Evolutionary conservation across 2,888 invertebrate species (phyloP).

Genomic region (Sinopyrophorus schimmeli): DNA sequence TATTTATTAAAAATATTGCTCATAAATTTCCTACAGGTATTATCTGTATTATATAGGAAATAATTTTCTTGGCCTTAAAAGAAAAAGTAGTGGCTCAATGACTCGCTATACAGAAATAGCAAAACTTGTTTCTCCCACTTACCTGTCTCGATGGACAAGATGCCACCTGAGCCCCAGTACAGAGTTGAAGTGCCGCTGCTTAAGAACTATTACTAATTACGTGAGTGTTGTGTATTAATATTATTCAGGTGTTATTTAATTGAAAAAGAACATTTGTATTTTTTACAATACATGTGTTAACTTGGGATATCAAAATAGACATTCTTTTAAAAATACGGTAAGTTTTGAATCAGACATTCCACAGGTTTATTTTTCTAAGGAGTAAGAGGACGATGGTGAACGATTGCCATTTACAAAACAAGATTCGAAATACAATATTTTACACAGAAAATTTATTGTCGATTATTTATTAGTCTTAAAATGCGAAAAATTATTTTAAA

Average conservation of each 20-base stretch:
- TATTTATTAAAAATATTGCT: no score
- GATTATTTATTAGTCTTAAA: no score
- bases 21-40: no score
- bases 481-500: no score
- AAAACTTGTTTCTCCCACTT: constrained; percentile 53
- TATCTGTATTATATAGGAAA: constrained; percentile 29
- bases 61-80: constrained; percentile 25
- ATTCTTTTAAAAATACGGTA: constrained; percentile 8
- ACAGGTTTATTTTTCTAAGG: no score
- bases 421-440: no score
- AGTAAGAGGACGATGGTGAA: no score
- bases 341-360: constrained; percentile 6
- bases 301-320: constrained; percentile 13
- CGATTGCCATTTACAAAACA: no score
- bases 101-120: constrained; percentile 41
- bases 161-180: constrained; percentile 41
- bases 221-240: constrained; percentile 23
- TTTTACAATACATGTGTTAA: constrained; percentile 14
- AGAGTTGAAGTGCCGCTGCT: constrained; percentile 26
- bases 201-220: constrained; percentile 35
- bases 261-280: constrained; percentile 1
- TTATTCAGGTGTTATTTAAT: constrained; percentile 4
- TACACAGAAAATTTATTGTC: no score
- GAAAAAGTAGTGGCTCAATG: constrained; percentile 32
- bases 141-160: constrained; percentile 39